Conservation (phyloP, 2,888 invertebrate genomes). For the Ecliptopera silaceata region DNA sequence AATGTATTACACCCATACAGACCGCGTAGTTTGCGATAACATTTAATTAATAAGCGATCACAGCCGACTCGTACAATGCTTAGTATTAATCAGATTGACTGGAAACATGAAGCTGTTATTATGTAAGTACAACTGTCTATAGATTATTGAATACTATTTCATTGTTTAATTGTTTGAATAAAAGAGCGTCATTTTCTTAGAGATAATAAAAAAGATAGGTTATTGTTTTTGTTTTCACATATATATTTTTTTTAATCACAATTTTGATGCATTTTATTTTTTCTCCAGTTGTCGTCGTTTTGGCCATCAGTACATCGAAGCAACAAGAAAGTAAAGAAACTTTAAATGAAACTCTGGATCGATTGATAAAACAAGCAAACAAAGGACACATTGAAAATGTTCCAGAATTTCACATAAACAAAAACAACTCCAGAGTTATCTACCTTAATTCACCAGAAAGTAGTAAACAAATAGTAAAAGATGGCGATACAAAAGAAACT, state of each 20-base stretch:
- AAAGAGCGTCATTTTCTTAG: too few species aligned
- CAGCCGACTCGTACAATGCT: constrained; percentile 39
- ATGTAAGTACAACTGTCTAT: constrained; percentile 45
- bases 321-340: constrained; percentile 28
- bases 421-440: constrained; percentile 27
- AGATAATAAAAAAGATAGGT: too few species aligned
- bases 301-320: constrained; percentile 16
- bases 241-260: too few species aligned
- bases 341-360: constrained; percentile 24
- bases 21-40: constrained; percentile 54
- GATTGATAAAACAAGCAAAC: constrained; percentile 27
- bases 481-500: neutral
- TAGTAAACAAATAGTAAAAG: constrained; percentile 10
- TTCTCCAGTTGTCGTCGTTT: constrained; percentile 20
- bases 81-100: constrained; percentile 42
- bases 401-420: neutral
- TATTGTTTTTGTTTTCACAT: too few species aligned
- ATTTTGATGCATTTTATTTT: too few species aligned
- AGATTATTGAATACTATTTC: too few species aligned
- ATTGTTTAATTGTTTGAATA: too few species aligned
- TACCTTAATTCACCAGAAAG: constrained; percentile 1
- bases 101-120: constrained; percentile 45
- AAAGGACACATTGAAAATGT: neutral
- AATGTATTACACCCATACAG: constrained; percentile 41
- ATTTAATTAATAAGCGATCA: constrained; percentile 56